Percentiles rank a stretch among this genome's conserved stretches.
These are phyloP conservation scores for Diaperis boleti DNA, from an alignment of 2,888 invertebrate genomes.

Conservation along the genomic window DNA sequence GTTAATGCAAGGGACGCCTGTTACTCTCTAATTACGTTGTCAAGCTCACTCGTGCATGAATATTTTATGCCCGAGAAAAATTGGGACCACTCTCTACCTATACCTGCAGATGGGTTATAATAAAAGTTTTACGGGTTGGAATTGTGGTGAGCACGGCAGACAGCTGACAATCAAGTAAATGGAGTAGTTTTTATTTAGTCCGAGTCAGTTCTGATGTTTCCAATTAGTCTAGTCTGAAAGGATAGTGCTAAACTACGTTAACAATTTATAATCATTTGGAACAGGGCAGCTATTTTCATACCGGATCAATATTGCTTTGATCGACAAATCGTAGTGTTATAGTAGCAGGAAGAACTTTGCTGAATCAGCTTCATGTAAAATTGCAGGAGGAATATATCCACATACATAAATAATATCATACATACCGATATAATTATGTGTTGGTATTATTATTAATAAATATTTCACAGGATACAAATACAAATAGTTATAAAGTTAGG, in stretches of 20 bases:
- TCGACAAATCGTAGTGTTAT: too few species aligned
- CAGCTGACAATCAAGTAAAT: slow-evolving; percentile 33
- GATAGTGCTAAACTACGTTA: neutral
- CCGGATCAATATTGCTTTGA: too few species aligned
- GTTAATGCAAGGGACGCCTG: slow-evolving; percentile 37
- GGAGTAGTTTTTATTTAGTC: slow-evolving; percentile 31
- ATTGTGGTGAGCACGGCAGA: slow-evolving; percentile 25
- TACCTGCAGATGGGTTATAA: slow-evolving; percentile 24
- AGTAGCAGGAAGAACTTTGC: too few species aligned
- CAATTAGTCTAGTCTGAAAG: slow-evolving; percentile 9
- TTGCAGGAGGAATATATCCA: too few species aligned
- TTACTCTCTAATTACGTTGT: slow-evolving; percentile 42
- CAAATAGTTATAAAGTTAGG: too few species aligned
- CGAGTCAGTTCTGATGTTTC: slow-evolving; percentile 31
- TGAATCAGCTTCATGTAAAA: too few species aligned
- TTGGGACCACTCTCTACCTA: slow-evolving; percentile 4
- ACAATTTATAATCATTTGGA: too few species aligned
- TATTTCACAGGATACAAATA: too few species aligned
- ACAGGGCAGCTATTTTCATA: too few species aligned
- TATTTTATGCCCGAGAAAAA: slow-evolving; percentile 36
- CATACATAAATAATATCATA: too few species aligned
- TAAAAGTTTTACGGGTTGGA: slow-evolving; percentile 35
- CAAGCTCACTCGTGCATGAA: slow-evolving; percentile 37
- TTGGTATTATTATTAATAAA: too few species aligned
- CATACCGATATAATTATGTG: too few species aligned